Evolutionary conservation across 2,113 vertebrate genomes (phyloP).

Genomic region (Pungitius pungitius): DNA sequence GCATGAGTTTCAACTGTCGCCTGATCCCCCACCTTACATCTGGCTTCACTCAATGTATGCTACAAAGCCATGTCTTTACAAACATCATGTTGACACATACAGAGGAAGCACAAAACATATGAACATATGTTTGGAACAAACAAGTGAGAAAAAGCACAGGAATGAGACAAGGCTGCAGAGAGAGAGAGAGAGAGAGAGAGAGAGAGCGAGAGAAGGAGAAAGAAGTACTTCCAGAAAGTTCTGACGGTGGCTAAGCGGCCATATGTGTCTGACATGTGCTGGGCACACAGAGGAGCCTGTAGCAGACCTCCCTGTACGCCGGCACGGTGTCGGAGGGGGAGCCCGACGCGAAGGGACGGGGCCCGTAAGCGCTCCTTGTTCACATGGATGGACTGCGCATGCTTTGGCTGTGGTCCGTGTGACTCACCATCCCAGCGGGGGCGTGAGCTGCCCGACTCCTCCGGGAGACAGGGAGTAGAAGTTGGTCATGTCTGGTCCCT

Average conservation of each 20-base stretch:
- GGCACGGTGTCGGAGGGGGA: constrained; percentile 24
- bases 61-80: constrained; percentile 40
- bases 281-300: constrained; percentile 62
- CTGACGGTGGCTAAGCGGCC: constrained; percentile 63
- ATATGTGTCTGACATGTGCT: constrained; percentile 74
- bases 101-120: neutral
- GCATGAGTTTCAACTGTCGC: constrained; percentile 12
- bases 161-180: constrained; percentile 1
- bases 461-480: constrained; percentile 97
- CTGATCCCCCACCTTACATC: constrained; percentile 52
- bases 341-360: constrained; percentile 23
- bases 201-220: constrained; percentile 7
- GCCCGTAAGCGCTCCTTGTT: constrained; percentile 26
- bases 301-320: constrained; percentile 53
- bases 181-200: constrained; percentile 32
- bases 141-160: neutral
- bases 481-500: constrained; percentile 93
- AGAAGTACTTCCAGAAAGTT: constrained; percentile 52
- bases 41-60: constrained; percentile 53
- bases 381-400: constrained; percentile 22
- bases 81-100: constrained; percentile 29
- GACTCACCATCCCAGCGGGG: constrained; percentile 96
- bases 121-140: neutral
- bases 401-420: constrained; percentile 19
- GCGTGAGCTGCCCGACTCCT: constrained; percentile 95